Base-by-base conservation (phyloP, 2,113 vertebrate genomes). In the Cebidichthys violaceus region DNA sequence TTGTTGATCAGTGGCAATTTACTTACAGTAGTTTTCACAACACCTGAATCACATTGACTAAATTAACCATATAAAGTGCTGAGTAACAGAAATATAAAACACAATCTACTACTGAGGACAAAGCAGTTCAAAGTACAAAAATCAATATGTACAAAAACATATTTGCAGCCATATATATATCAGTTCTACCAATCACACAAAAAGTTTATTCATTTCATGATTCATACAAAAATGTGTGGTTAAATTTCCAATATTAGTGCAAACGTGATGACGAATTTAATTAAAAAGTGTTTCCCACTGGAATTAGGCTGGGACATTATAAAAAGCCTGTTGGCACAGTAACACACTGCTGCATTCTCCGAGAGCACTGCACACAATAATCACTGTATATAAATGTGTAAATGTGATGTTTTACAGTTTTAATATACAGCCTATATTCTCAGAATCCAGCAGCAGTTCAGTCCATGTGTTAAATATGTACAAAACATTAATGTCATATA, bases 1-100 rank as follows among this genome's bases (percentile, higher is more conserved):
- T 77, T 20, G 73, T 65, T n/a, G 24, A 39, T 76, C 70, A 82
- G 77, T 41, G 29, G 31, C 20, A 55, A 20, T 15, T 90, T 87
- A 84, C 33, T 90, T 65, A 81, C 70, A 86, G 50, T 59, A 67
- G 61, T 86, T 66, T 68, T 75, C 33, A 88, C 79, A 85, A 78
- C 39, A 59, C 14, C 10, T 29, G 24, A 27, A 27, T 57, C 22
- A 37, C 35, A 72, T 8, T 68, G 8, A 20, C 24, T 35, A 66
- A 67, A 79, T 24, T 59, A 43, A 77, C n/a, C 27, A 24, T 18
- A 27, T 90, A 90, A 93, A 92, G 90, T 93, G 89, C 87, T 72
- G 83, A 66, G 39, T 61, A 85, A 84, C 64, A 75, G 10, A 33
- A n/a, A 54, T 13, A 47, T n/a, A 64, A 59, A 59, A 80, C 27